Evolutionary conservation across 2,888 invertebrate genomes (phyloP).

Genomic region (Dilophus febrilis): DNA sequence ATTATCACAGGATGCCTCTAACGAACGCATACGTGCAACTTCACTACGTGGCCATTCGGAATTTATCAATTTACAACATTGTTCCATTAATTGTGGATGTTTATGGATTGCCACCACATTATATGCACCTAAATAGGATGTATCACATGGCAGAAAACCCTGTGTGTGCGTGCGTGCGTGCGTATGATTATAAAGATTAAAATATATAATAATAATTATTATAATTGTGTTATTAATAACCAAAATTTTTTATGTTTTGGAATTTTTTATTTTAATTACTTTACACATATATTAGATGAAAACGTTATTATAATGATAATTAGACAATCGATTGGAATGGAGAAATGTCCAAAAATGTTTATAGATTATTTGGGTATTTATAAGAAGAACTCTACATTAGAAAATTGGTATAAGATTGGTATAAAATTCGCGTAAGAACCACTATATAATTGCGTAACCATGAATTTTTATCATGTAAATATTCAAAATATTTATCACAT

Average conservation of each 20-base stretch:
- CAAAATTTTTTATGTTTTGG: too few species aligned
- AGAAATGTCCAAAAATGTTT: not conserved
- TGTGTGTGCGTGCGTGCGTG: too few species aligned
- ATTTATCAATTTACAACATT: conserved; percentile 62
- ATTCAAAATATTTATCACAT: too few species aligned
- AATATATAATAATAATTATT: not conserved
- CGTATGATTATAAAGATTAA: not conserved
- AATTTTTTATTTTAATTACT: too few species aligned
- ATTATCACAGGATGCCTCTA: conserved; percentile 52
- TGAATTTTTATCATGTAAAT: too few species aligned
- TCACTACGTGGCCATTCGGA: conserved; percentile 77
- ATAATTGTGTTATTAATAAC: too few species aligned
- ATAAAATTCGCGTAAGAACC: too few species aligned
- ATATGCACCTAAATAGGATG: conserved; percentile 23
- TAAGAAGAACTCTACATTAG: too few species aligned
- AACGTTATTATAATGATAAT: too few species aligned
- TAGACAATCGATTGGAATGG: not conserved
- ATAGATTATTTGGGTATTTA: not conserved
- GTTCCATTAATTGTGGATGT: conserved; percentile 48
- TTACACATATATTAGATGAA: too few species aligned
- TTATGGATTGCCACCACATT: conserved; percentile 53
- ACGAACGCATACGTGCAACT: conserved; percentile 56
- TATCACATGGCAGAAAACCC: conserved; percentile 31
- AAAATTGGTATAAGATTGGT: too few species aligned
- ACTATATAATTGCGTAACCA: too few species aligned